Base-by-base conservation (phyloP, 2,113 vertebrate species). In the Catharus minimus region DNA sequence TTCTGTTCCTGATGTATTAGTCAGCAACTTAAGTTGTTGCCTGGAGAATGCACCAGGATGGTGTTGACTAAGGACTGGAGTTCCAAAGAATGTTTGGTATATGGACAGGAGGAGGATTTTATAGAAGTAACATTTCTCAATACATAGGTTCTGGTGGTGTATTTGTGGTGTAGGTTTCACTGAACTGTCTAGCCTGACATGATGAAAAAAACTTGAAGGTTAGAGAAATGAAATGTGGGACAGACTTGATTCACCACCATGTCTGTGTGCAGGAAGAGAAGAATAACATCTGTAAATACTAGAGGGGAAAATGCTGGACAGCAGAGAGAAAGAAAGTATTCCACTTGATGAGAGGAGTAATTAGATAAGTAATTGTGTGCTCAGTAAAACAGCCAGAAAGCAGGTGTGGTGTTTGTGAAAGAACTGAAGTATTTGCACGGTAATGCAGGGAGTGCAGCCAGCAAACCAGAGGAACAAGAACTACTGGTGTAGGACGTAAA, bases 391-490 rank as follows among this genome's bases (percentile, higher is more conserved):
- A 71, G 64, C 30, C 64, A 77, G 89, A 77, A 83, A 93, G 56
- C 67, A 89, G 93, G 93, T 91, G 94, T 89, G 95, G 93, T 2
- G 2, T 72, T 87, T 61, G 16, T 82, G 86, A 86, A 74, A 91
- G 78, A 85, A 41, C 23, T 23, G 67, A 47, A 60, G 47, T 85
- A 76, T 80, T 95, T 83, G 75, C 72, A 53, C 81, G 38, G 67
- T 89, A 91, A 80, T 10, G 82, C 2, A 14, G 80, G 67, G 71
- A 91, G 88, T 17, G n/a, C 79, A 94, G 72, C 85, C 91, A 71
- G 82, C 43, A 91, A 92, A 94, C 85, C 82, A 88, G 93, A 94
- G 95, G 88, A 96, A 89, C 93, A 21, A 80, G 94, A 95, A 86
- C 79, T 79, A 49, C 95, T 71, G 47, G 75, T 88, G 75, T 47